phyloP scores from a whole-genome alignment of 2,797 vertebrate genomes.

The Arvicola amphibius region DNA sequence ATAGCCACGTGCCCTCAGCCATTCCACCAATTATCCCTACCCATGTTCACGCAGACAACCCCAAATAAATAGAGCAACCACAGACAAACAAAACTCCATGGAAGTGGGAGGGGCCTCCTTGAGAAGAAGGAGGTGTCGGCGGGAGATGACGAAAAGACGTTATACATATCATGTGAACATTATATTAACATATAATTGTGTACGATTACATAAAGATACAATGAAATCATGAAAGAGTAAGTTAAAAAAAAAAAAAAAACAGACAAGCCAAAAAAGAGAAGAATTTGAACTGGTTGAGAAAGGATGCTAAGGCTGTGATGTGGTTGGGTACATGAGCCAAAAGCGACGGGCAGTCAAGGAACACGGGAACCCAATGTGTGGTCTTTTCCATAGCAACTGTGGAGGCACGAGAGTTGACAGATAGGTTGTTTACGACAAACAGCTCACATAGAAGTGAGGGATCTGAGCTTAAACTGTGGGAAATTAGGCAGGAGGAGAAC shows the following conservation, averaged over 20 bases:
- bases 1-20: not conserved
- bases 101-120: not conserved
- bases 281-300: not conserved
- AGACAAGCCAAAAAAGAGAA: not conserved
- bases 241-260: not conserved
- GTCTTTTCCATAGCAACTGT: not conserved
- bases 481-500: not conserved
- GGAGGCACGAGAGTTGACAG: not conserved
- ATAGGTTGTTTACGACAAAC: not conserved
- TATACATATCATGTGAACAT: not conserved
- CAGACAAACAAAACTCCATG: not conserved
- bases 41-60: not conserved
- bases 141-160: not conserved
- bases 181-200: not conserved
- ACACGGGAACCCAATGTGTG: accelerated
- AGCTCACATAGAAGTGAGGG: not conserved
- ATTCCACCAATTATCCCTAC: not conserved
- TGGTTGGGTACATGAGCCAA: not conserved
- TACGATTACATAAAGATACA: not conserved
- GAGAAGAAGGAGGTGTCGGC: not conserved
- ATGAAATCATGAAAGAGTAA: not conserved
- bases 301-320: too few relatives aligned
- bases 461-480: not conserved
- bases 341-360: not conserved
- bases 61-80: not conserved